Conservation (phyloP, 2,113 vertebrate genomes). For the Semnornis frantzii region DNA sequence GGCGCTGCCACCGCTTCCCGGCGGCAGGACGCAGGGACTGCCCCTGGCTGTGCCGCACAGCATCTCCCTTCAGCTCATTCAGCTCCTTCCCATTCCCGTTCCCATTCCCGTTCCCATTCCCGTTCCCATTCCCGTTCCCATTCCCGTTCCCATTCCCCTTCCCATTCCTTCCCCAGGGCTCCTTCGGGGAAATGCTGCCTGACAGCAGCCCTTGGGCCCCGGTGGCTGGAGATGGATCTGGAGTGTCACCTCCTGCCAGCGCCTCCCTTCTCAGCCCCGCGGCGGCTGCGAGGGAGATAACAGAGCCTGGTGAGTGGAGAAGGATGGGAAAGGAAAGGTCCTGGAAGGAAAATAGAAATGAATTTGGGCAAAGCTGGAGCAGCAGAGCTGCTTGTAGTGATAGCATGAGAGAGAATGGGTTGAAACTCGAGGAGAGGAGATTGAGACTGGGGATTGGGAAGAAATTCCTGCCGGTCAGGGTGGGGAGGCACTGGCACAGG, state of each 20-base stretch:
- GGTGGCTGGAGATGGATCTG: not conserved
- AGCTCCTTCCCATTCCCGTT: not conserved
- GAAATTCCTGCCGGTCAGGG: too few relatives aligned
- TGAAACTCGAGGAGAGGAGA: too few relatives aligned
- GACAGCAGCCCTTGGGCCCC: not conserved
- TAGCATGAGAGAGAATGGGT: too few relatives aligned
- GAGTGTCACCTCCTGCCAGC: not conserved
- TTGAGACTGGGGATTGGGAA: too few relatives aligned
- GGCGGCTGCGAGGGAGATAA: not conserved
- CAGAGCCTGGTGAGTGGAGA: accelerated
- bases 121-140: too few relatives aligned
- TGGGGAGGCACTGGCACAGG: too few relatives aligned
- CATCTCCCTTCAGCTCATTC: not conserved
- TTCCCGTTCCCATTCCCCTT: too few relatives aligned
- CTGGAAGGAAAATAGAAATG: not conserved
- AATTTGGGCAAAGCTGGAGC: not conserved
- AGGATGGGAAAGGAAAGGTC: not conserved
- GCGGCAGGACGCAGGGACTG: not conserved
- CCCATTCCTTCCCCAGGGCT: not conserved
- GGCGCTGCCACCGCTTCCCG: not conserved
- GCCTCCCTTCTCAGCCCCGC: not conserved
- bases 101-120: too few relatives aligned
- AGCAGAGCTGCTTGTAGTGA: not conserved
- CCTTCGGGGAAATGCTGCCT: not conserved
- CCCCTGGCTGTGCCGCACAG: not conserved